Conservation (phyloP, 2,113 vertebrate species). For the Ceuthmochares aereus region DNA sequence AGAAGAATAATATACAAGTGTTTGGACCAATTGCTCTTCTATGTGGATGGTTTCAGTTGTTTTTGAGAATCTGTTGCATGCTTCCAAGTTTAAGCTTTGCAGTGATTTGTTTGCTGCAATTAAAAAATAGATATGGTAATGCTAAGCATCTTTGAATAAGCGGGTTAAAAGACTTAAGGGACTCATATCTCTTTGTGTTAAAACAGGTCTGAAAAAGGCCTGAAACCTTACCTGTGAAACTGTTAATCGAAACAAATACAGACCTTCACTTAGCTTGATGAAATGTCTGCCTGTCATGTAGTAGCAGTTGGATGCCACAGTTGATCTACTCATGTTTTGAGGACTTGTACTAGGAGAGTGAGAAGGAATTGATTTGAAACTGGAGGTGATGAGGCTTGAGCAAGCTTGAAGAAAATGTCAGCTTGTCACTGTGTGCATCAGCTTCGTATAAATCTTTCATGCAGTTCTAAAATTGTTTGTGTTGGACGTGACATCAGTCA, state of each 20-base stretch:
- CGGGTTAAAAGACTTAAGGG: not conserved
- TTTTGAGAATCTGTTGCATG: not conserved
- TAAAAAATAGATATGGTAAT: not conserved
- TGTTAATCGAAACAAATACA: not conserved
- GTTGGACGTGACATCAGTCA: fast-evolving
- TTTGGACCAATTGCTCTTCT: not conserved
- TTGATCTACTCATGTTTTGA: not conserved
- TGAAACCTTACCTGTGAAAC: not conserved
- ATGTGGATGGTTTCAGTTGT: not conserved
- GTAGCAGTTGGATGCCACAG: not conserved
- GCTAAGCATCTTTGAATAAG: not conserved
- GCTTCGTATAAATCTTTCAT: not conserved
- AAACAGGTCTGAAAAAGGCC: not conserved
- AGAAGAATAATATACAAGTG: not conserved
- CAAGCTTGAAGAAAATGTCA: not conserved
- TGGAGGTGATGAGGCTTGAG: not conserved
- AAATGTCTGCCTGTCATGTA: not conserved
- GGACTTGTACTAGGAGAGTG: not conserved
- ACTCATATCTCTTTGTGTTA: not conserved
- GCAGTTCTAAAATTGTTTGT: not conserved
- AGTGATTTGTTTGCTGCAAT: not conserved
- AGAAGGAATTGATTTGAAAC: not conserved
- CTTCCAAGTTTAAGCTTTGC: not conserved
- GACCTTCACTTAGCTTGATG: not conserved
- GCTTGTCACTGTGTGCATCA: not conserved